Evolutionary conservation across 2,888 invertebrate species (phyloP).

Genomic region (Nysson spinosus): DNA sequence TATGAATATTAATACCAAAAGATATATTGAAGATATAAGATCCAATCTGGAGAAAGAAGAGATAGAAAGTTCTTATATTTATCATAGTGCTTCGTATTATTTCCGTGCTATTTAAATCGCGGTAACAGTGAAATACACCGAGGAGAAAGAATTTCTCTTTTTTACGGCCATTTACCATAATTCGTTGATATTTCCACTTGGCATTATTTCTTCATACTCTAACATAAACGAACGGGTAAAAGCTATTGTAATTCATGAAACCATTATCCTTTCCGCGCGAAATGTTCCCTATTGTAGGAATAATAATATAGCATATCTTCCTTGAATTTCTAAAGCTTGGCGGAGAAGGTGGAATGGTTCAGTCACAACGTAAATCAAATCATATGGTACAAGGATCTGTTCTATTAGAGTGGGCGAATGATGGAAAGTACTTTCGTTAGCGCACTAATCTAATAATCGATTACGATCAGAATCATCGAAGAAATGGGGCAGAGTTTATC

Average conservation of each 20-base stretch:
- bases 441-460: not conserved
- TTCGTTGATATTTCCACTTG: slow-evolving; percentile 21
- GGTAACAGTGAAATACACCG: slow-evolving; percentile 42
- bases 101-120: slow-evolving; percentile 50
- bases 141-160: slow-evolving; percentile 45
- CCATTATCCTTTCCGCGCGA: not conserved
- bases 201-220: not conserved
- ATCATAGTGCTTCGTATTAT: slow-evolving; percentile 32
- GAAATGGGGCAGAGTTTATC: not conserved
- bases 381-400: too few species aligned
- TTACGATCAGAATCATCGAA: not conserved
- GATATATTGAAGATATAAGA: slow-evolving; percentile 34
- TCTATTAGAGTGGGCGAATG: not conserved
- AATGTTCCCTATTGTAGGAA: not conserved
- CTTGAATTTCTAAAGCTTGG: not conserved
- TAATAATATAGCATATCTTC: not conserved
- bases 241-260: not conserved
- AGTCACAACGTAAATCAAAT: not conserved
- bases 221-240: not conserved
- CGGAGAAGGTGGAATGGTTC: not conserved
- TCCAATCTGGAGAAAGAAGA: slow-evolving; percentile 40
- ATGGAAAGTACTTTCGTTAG: slow-evolving; percentile 5
- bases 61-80: slow-evolving; percentile 53
- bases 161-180: slow-evolving; percentile 24
- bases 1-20: too few species aligned